Evolutionary conservation across 64 coral and sea anemone genomes (phyloP).

Genomic region (Cladopsammia gracilis): DNA sequence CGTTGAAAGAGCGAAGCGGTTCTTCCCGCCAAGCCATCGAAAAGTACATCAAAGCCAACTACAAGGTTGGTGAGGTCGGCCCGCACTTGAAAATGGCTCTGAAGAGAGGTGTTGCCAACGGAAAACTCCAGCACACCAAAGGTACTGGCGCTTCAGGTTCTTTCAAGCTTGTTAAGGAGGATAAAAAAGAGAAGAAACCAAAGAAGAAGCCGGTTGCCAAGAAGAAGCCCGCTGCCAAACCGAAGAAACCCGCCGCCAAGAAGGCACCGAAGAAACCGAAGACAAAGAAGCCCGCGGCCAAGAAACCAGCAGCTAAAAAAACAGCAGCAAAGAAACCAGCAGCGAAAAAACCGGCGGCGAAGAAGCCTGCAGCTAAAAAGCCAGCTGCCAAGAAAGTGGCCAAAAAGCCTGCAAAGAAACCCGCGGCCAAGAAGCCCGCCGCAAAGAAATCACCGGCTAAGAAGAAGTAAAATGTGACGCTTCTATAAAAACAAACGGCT

Average conservation of each 20-base stretch:
- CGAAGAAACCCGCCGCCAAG: constrained; percentile 14
- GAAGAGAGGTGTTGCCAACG: constrained; percentile 4
- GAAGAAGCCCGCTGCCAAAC: constrained; percentile 1
- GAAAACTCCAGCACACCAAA: constrained; percentile 12
- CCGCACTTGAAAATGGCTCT: constrained; percentile 2
- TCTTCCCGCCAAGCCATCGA: constrained; percentile 53
- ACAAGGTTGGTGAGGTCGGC: constrained; percentile 12
- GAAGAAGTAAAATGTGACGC: no score
- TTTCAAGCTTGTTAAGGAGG: constrained; percentile 16
- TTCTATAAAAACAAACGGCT: no score
- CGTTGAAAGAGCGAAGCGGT: constrained; percentile 32
- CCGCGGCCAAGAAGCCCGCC: constrained; percentile 6
- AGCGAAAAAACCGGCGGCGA: background rate
- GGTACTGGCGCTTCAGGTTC: constrained; percentile 35
- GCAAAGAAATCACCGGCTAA: background rate
- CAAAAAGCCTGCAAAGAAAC: background rate
- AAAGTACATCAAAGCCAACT: constrained; percentile 51
- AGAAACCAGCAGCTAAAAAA: background rate
- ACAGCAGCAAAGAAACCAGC: background rate
- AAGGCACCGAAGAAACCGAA: background rate
- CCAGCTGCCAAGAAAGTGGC: background rate
- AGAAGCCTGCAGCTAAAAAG: constrained; percentile 5
- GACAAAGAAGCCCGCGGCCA: background rate
- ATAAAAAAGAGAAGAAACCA: background rate
- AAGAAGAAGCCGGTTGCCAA: background rate